Base-by-base conservation (phyloP, 2,113 vertebrate species). In the Mixornis gularis region DNA sequence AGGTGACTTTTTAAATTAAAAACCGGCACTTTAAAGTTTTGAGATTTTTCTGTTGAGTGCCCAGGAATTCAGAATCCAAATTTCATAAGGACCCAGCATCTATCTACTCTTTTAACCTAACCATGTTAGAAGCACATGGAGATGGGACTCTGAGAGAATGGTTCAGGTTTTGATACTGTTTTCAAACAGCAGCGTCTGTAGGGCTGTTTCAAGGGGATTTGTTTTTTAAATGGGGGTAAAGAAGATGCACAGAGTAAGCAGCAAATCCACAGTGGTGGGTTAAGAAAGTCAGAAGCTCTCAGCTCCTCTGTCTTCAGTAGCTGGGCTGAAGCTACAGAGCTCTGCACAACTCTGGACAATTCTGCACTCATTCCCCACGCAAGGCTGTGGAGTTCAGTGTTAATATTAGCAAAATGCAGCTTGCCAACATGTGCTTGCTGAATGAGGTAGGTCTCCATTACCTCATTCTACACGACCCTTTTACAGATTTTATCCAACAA, bases 391-490 rank as follows among this genome's bases (percentile, higher is more conserved):
- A 89, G 70, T 25, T 81, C 58, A 79, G 38, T 40, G 91, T 85
- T 89, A 76, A 62, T 62, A 51, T 79, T 62, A 92, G 70, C n/a
- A 73, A 59, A 70, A 76, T 11, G 34, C n/a, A 66, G 62, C 78
- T 85, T 84, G 86, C 94, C 84, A 91, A 72, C 66, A 91, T 93
- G 73, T 87, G 91, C 79, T 93, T 69, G 77, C 44, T 92, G 90
- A 88, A 90, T 69, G 93, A 95, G 77, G 86, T 81, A 78, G 86
- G 83, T 89, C 95, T 94, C 94, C 89, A 93, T 93, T 91, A 93
- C 92, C 84, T 96, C 94, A 96, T 82, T 90, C 89, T 38, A 24
- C 48, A 87, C 3, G 7, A 94, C 51, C 73, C 87, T 69, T 92
- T 73, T 29, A 65, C 68, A 82, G 91, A 87, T 89, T 87, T 94